Conservation (phyloP, 1,140 invertebrate species). For the Gyrodactylus salaris region DNA sequence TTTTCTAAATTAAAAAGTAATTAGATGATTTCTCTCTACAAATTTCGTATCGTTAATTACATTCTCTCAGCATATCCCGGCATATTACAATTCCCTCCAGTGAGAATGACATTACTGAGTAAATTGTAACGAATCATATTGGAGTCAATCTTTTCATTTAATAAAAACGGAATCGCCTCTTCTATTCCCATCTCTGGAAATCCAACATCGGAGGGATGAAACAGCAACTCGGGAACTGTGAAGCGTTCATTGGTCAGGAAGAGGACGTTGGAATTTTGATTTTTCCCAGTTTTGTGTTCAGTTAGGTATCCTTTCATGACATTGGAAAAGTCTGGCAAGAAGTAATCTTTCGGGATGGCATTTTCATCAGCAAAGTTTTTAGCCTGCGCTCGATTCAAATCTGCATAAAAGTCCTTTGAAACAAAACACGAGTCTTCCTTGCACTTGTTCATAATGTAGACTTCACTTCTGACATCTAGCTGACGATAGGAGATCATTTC, state of each 20-base stretch:
- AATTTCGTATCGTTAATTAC: constrained; percentile 12
- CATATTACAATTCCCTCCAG: constrained; percentile 41
- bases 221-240: constrained; percentile 62
- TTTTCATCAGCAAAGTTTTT: constrained; percentile 17
- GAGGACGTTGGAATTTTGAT: background rate
- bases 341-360: constrained; percentile 47
- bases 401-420: constrained; percentile 42
- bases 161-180: constrained; percentile 36
- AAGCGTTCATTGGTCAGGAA: constrained; percentile 45
- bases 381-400: constrained; percentile 40
- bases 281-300: background rate
- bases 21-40: too few relatives aligned
- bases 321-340: constrained; percentile 66
- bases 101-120: constrained; percentile 49
- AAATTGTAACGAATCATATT: background rate
- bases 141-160: constrained; percentile 11
- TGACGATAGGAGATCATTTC: constrained; percentile 82
- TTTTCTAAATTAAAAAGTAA: background rate
- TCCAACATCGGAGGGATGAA: constrained; percentile 69
- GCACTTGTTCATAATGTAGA: constrained; percentile 83
- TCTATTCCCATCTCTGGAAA: constrained; percentile 67
- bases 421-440: constrained; percentile 93
- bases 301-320: constrained; percentile 42
- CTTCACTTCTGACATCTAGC: constrained; percentile 73
- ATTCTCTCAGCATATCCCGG: constrained; percentile 47